Evolutionary conservation across 2,888 invertebrate genomes (phyloP).

Genomic region (Venustoraphidia nigricollis): DNA sequence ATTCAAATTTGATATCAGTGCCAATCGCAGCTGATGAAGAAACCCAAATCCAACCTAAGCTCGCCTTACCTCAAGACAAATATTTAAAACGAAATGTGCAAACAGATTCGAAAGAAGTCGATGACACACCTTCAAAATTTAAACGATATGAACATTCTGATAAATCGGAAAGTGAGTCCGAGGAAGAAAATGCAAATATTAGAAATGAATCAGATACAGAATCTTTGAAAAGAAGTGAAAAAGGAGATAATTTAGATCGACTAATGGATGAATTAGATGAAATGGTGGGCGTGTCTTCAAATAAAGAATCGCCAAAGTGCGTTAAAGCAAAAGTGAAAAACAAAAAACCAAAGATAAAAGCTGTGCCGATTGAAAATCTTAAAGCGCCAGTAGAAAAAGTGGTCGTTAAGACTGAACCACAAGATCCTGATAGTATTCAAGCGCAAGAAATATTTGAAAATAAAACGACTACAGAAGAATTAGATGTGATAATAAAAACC

Average conservation of each 20-base stretch:
- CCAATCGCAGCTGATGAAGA: constrained; percentile 1
- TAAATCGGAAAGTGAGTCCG: constrained; percentile 3
- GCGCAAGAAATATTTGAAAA: background rate
- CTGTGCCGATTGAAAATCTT: too few relatives aligned
- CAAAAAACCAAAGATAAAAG: too few relatives aligned
- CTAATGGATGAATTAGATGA: constrained; percentile 5
- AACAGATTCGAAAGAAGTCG: background rate
- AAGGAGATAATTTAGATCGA: constrained; percentile 4
- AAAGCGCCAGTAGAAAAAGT: too few relatives aligned
- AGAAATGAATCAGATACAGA: background rate
- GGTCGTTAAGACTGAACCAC: too few relatives aligned
- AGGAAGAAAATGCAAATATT: background rate
- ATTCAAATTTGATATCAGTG: constrained; percentile 4
- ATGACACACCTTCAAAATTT: constrained; percentile 2
- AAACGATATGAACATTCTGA: constrained; percentile 6
- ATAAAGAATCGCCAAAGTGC: background rate
- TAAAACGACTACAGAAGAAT: background rate
- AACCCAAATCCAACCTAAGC: background rate
- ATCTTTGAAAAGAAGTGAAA: background rate
- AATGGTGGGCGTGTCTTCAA: background rate
- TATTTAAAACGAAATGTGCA: too few relatives aligned
- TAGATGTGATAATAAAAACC: background rate
- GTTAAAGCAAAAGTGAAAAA: background rate
- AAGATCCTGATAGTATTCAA: too few relatives aligned
- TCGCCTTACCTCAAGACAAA: too few relatives aligned